phyloP scores from a whole-genome alignment of 2,113 vertebrate genomes.

The Terrapene triunguis region DNA sequence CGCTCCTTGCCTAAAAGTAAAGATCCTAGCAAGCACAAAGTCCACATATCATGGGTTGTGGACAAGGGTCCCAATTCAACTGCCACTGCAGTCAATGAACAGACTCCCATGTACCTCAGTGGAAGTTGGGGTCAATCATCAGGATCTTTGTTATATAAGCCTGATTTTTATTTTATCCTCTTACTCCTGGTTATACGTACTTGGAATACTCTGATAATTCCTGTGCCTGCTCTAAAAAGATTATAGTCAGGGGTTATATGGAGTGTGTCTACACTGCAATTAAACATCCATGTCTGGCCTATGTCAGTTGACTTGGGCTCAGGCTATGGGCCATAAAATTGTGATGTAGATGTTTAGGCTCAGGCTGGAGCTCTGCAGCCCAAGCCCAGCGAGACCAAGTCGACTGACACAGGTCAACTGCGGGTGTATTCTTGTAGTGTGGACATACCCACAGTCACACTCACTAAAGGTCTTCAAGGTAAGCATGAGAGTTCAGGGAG shows the following conservation, averaged over 20 bases:
- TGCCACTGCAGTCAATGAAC: not conserved
- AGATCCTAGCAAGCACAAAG: not conserved
- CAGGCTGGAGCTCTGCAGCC: too few species aligned
- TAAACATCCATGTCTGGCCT: too few species aligned
- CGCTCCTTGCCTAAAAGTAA: not conserved
- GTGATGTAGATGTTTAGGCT: too few species aligned
- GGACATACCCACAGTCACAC: not conserved
- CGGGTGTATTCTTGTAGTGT: too few species aligned
- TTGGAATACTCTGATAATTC: not conserved
- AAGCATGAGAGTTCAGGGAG: not conserved
- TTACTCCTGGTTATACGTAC: not conserved
- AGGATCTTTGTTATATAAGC: not conserved
- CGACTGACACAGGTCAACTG: too few species aligned
- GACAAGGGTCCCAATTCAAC: not conserved
- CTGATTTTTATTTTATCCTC: not conserved
- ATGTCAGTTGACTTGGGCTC: too few species aligned
- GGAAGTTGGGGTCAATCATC: fast-evolving
- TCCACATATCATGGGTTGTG: not conserved
- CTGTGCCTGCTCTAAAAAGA: not conserved
- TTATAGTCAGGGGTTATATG: not conserved
- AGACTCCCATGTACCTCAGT: not conserved
- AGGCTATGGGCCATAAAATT: too few species aligned
- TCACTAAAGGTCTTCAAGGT: not conserved
- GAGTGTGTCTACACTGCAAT: too few species aligned
- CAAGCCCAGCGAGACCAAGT: too few species aligned